Base-by-base conservation (phyloP, 2,888 invertebrate species). In the Mantis religiosa region DNA sequence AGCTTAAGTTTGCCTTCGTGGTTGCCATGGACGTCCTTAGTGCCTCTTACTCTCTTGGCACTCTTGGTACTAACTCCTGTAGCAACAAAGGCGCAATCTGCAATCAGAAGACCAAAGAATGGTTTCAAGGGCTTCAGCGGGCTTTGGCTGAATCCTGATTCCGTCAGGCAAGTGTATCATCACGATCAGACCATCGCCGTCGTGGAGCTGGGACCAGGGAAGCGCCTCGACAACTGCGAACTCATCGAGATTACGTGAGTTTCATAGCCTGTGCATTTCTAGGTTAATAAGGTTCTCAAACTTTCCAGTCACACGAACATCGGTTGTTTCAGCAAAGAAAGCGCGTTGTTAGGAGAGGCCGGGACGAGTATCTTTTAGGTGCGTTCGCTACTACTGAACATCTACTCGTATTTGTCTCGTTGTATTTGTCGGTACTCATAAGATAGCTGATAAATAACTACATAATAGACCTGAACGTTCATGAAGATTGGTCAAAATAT, bases 221-320 rank as follows among this genome's bases (percentile, higher is more conserved):
- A 96, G 92, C 93, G 96, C 91, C 94, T 97, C 89, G 94, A 96
- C 87, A 96, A 96, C 92, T 97, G 97, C 92, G 97, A 97, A 93
- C 94, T 98, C 91, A 96, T 98, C 92, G 98, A 98, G 95, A 97
- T 97, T 91, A 96, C 96, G 98, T 98, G 93, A 97, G 97, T 97
- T 92, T 82, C 88, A 88, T 82, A 71, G 54, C 54, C 14, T 71
- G 54, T 71, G 15, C 54, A 71, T 25, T 71, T 71, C 54, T 71
- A 71, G 54, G 54, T 25, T 71, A 71, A 71, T 71, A 71, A 71
- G 25, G 54, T 3, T 25, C 15, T 71, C 4, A 2, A 3, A 71
- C 25, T 15, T 25, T 71, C 54, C 15, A 71, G 54, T 15, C 54
- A 71, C 54, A 6, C 25, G 41, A 41, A 41, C 9, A 41, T 41